phyloP scores from a whole-genome alignment of 1,140 invertebrate species.

The Archivesica marissinica region DNA sequence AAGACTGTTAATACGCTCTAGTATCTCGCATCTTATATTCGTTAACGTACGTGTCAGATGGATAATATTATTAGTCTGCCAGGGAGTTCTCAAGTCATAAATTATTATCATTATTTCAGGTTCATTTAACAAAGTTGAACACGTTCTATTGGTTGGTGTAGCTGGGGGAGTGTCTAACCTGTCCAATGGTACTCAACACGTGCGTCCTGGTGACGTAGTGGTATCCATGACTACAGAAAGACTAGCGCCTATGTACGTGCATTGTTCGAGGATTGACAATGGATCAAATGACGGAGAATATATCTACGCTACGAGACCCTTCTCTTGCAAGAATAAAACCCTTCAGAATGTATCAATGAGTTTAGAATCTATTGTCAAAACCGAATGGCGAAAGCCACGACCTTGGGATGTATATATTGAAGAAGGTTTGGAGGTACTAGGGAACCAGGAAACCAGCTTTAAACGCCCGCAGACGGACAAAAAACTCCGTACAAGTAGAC shows the following conservation, averaged over 20 bases:
- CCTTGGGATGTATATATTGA: constrained; percentile 88
- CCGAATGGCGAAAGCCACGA: constrained; percentile 57
- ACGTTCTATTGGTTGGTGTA: constrained; percentile 97
- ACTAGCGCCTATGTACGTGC: constrained; percentile 77
- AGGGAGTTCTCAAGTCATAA: no score
- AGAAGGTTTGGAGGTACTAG: constrained; percentile 85
- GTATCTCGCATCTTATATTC: no score
- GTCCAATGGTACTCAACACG: constrained; percentile 96
- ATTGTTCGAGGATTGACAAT: constrained; percentile 78
- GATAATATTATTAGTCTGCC: no score
- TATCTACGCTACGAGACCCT: constrained; percentile 69
- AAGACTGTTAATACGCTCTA: no score
- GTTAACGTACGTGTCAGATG: no score
- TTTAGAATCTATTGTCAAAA: constrained; percentile 59
- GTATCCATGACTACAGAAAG: constrained; percentile 87
- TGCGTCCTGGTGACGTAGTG: constrained; percentile 97
- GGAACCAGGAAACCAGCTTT: constrained; percentile 86
- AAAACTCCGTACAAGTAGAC: constrained; percentile 96
- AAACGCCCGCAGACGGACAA: constrained; percentile 91
- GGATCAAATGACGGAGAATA: constrained; percentile 37
- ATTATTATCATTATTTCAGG: constrained; percentile 72
- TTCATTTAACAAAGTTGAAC: constrained; percentile 83
- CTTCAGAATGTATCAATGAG: constrained; percentile 69
- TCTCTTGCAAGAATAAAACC: constrained; percentile 65
- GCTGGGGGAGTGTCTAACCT: constrained; percentile 99